These are phyloP conservation scores for human (Homo sapiens) DNA, from an alignment of 2,113 vertebrate genomes.

Conservation along the genomic window GRCh38 chr19:44846501-44847000, in stretches of 20 bases:
- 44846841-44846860: background rate
- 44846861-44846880: background rate
- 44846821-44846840: background rate
- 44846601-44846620: slow-evolving; percentile 64
- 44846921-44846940: background rate
- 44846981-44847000: slow-evolving; percentile 33
- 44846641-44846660: background rate
- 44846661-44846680: background rate
- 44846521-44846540: slow-evolving; percentile 77
- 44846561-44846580: slow-evolving; percentile 16
- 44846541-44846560: slow-evolving; percentile 57
- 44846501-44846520: slow-evolving; percentile 67
- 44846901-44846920: slow-evolving; percentile 46
- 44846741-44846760: background rate
- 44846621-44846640: background rate
- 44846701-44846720: background rate
- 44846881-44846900: background rate
- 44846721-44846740: background rate
- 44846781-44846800: background rate
- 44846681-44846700: background rate
- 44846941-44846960: background rate
- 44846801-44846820: background rate
- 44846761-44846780: background rate
- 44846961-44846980: background rate
- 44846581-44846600: slow-evolving; percentile 45